Evolutionary conservation across 64 coral and sea anemone species (phyloP).

Genomic region (Dendronephthya gigantea): DNA sequence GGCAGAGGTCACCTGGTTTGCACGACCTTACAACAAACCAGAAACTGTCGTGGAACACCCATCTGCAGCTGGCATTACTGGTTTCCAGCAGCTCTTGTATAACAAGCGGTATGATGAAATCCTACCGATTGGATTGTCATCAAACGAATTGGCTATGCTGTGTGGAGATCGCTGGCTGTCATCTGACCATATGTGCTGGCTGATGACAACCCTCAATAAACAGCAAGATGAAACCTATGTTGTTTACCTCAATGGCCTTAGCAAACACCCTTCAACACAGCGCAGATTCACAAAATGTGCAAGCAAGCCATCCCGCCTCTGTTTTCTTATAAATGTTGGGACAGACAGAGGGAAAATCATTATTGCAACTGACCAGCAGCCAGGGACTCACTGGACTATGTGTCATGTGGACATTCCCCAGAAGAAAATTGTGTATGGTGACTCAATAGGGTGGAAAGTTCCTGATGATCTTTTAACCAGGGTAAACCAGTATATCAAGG

Average conservation of each 20-base stretch:
- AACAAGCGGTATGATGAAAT: not conserved
- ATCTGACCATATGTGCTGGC: conserved; percentile 12
- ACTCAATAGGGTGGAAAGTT: conserved; percentile 9
- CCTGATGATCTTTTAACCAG: not conserved
- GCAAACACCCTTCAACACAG: not conserved
- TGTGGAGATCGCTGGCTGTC: conserved; percentile 11
- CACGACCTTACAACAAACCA: conserved; percentile 14
- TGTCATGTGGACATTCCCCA: not conserved
- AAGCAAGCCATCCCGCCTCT: not conserved
- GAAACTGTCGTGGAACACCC: conserved; percentile 25
- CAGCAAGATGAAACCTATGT: not conserved
- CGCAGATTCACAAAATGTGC: not conserved
- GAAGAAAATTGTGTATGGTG: conserved; percentile 18
- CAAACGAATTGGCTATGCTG: conserved; percentile 15
- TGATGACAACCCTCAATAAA: conserved; percentile 2
- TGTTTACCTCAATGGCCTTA: conserved; percentile 15
- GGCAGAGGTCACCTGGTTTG: conserved; percentile 34
- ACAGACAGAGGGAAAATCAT: not conserved
- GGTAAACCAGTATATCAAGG: not conserved
- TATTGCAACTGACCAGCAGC: no score
- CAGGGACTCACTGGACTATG: conserved; percentile 24
- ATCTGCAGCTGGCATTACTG: not conserved
- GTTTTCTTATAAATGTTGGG: conserved; percentile 13
- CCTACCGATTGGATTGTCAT: not conserved
- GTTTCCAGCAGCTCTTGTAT: conserved; percentile 17